These are phyloP conservation scores for Drosophila kokeensis DNA, from an alignment of 2,888 invertebrate genomes.

Conservation along the genomic window DNA sequence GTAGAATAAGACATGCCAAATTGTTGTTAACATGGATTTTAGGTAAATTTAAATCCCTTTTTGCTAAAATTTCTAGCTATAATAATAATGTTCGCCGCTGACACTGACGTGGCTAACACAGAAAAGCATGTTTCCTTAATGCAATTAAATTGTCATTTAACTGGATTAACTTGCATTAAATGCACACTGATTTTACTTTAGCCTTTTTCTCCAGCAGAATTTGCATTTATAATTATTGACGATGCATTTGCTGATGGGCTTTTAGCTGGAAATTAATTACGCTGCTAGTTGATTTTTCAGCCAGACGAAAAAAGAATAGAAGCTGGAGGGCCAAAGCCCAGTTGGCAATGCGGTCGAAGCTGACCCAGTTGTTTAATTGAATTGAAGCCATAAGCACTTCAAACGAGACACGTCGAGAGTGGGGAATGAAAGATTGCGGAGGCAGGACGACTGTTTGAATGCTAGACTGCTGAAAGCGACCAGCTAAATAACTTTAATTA, in stretches of 20 bases:
- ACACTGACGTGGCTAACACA: background rate
- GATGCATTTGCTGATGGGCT: constrained; percentile 51
- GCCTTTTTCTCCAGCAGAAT: constrained; percentile 28
- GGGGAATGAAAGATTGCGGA: constrained; percentile 55
- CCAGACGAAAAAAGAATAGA: constrained; percentile 21
- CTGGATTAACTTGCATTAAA: constrained; percentile 23
- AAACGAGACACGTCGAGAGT: constrained; percentile 33
- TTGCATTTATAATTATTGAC: constrained; percentile 6
- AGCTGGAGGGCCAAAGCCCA: constrained; percentile 13
- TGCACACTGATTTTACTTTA: background rate
- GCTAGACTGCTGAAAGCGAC: constrained; percentile 8
- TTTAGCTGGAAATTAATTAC: constrained; percentile 71
- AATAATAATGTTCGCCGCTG: background rate
- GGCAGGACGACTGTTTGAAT: constrained; percentile 31
- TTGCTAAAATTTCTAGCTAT: background rate
- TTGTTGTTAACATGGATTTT: background rate
- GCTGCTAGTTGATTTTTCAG: constrained; percentile 58
- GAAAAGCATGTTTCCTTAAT: background rate
- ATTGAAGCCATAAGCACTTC: constrained; percentile 79
- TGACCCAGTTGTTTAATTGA: constrained; percentile 80
- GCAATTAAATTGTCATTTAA: constrained; percentile 15
- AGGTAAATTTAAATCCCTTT: background rate
- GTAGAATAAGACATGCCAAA: background rate
- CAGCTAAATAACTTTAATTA: constrained; percentile 75
- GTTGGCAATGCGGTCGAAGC: constrained; percentile 59